phyloP scores from a whole-genome alignment of 2,888 invertebrate species.

The Candidula unifasciata region DNA sequence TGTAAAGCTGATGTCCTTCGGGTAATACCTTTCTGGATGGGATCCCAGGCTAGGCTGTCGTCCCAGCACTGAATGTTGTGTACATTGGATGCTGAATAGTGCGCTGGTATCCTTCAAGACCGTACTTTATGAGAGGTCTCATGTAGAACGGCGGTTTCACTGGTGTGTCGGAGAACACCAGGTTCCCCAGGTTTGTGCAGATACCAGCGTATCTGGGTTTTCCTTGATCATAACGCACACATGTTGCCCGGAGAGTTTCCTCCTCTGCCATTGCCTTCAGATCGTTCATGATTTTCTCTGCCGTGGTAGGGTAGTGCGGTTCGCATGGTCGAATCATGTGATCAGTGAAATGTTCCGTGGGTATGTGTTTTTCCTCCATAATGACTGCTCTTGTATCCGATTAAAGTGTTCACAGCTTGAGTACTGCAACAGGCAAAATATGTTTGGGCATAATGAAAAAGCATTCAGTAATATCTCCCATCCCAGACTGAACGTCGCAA shows the following conservation, averaged over 20 bases:
- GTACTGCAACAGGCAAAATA: too few relatives aligned
- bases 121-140: background rate
- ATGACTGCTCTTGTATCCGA: too few relatives aligned
- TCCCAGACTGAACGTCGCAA: too few relatives aligned
- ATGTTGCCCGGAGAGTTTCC: background rate
- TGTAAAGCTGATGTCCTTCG: background rate
- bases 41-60: background rate
- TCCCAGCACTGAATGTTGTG: background rate
- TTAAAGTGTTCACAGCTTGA: too few relatives aligned
- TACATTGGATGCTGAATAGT: constrained; percentile 37
- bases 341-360: background rate
- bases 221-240: background rate
- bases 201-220: constrained; percentile 25
- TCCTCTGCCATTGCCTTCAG: background rate
- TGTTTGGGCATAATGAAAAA: too few relatives aligned
- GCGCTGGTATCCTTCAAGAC: background rate
- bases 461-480: too few relatives aligned
- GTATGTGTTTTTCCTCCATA: constrained; percentile 33
- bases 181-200: constrained; percentile 23
- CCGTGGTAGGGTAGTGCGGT: background rate
- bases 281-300: background rate
- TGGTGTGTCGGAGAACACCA: constrained; percentile 37
- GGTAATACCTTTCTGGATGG: background rate
- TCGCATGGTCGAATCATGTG: background rate
- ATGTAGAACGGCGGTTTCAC: constrained; percentile 9